Evolutionary conservation across 2,797 vertebrate species (phyloP), one percentile per base, ranked within the genome.

Genomic region (Vultur gryphus): DNA sequence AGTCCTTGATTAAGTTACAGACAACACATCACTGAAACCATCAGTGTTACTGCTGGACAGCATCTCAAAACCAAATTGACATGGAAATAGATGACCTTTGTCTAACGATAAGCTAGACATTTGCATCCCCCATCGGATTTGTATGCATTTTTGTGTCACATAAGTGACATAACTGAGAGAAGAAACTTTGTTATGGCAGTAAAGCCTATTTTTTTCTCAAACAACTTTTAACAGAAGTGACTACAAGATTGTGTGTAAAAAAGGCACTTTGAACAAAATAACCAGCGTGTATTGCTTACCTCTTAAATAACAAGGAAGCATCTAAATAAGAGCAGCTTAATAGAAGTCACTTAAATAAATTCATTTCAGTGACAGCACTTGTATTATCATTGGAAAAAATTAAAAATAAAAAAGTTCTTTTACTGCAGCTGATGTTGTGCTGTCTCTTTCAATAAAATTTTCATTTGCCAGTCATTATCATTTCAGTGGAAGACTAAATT

Each of bases 381-480:
- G 78, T 91, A 94, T 82, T 71, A 89, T 73, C 57, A 91, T 16
- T 54, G 61, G 44, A 87, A 82, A 89, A 93, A 69, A 25, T 3
- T 43, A 13, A 73, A 93, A 95, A 43, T 31, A 89, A 88, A 73
- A 61, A 89, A 92, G 61, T 90, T 91, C 77, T 95, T 97, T 95
- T 48, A 90, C 52, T 73, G n/a, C 76, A 96, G 96, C 4, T 58
- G 91, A 96, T 96, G 83, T 44, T 72, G 48, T 76, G n/a, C 69
- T 87, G 94, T 80, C 71, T 94, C 85, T 92, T 97, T 95, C 96
- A 97, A 86, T 92, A 87, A 97, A 97, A 97, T 97, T 98, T 97
- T 97, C 94, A 97, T 97, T 98, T 97, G 91, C 11, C 51, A 96
- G 84, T 97, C 97, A 97, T 98, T 97, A 97, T 95, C 92, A 96